Base-by-base conservation (phyloP, 2,797 vertebrate genomes). In the Enteromius treurensis region DNA sequence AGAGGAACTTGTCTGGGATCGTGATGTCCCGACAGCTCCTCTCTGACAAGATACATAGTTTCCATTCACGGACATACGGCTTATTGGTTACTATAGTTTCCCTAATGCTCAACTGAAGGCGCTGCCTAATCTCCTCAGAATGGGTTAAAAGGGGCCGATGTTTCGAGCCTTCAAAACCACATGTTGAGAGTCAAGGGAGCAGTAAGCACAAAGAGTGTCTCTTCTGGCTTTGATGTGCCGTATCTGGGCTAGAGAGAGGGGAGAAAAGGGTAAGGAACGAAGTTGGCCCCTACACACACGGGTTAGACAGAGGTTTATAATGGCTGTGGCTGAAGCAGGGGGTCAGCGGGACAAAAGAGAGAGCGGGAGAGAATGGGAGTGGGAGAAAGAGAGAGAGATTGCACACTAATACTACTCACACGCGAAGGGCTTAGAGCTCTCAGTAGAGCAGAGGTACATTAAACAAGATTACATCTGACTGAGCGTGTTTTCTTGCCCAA, bases 81-180 rank as follows among this genome's bases (percentile, higher is more conserved):
- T 99, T 99, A 99, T 96, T 93, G 95, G 98, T 99, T 99, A 98
- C 98, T 98, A 99, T 99, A 99, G 98, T 98, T 98, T 98, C 97
- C 95, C 96, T 99, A 99, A 98, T 97, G 96, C 97, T 95, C 95
- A 96, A 96, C 97, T 96, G 96, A 96, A 97, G 96, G 96, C 95
- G 88, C 93, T 94, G 95, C 95, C 96, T 98, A 98, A 99, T 97
- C 98, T 98, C 92, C 94, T 96, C 96, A 98, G 97, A 99, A 99
- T 99, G 97, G 97, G 97, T 98, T 98, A 98, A 98, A 99, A 98
- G 97, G 97, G 97, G 96, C 97, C 97, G 97, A 97, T 96, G 95
- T 97, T 96, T 95, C 95, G 93, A 96, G 95, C 96, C 92, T 94
- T 92, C 95, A 83, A 97, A 98, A 96, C 97, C 97, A 96, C 97